These are phyloP conservation scores for Drosophila sechellia DNA, from an alignment of 1,140 invertebrate genomes.

Conservation along the genomic window DNA sequence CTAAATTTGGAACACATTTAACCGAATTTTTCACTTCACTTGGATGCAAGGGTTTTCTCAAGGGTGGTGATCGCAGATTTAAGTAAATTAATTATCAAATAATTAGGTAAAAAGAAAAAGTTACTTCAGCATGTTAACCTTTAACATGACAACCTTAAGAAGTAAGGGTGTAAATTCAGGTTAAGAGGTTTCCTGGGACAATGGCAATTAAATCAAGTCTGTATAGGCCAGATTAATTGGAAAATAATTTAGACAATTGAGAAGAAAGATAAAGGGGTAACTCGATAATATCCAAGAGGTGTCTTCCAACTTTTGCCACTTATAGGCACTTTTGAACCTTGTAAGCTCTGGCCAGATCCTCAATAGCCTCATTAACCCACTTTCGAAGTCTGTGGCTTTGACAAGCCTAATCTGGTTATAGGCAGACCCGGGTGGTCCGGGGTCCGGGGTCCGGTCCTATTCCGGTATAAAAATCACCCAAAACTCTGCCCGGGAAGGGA, in stretches of 20 bases:
- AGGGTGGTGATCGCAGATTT: background rate
- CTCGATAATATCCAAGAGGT: background rate
- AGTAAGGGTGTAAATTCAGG: background rate
- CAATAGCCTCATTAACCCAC: constrained; percentile 62
- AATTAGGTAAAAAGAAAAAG: background rate
- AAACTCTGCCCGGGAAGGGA: constrained; percentile 31
- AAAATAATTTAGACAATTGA: constrained; percentile 9
- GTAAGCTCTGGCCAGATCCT: constrained; percentile 21
- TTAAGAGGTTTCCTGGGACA: background rate
- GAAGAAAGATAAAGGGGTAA: background rate
- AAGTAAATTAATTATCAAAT: constrained; percentile 25
- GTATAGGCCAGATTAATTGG: constrained; percentile 22
- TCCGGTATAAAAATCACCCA: constrained; percentile 15
- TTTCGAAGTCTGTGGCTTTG: constrained; percentile 20
- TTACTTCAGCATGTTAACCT: no score
- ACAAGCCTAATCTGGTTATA: constrained; percentile 49
- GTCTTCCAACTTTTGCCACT: constrained; percentile 5
- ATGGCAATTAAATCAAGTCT: background rate
- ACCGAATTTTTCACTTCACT: background rate
- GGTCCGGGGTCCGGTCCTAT: constrained; percentile 19
- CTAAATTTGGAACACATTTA: constrained; percentile 38
- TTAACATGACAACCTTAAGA: no score
- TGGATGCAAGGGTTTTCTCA: background rate
- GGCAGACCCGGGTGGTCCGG: constrained; percentile 28
- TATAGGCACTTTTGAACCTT: constrained; percentile 23